Evolutionary conservation across 2,888 invertebrate species (phyloP).

Genomic region (Acanthacorydalis orientalis): DNA sequence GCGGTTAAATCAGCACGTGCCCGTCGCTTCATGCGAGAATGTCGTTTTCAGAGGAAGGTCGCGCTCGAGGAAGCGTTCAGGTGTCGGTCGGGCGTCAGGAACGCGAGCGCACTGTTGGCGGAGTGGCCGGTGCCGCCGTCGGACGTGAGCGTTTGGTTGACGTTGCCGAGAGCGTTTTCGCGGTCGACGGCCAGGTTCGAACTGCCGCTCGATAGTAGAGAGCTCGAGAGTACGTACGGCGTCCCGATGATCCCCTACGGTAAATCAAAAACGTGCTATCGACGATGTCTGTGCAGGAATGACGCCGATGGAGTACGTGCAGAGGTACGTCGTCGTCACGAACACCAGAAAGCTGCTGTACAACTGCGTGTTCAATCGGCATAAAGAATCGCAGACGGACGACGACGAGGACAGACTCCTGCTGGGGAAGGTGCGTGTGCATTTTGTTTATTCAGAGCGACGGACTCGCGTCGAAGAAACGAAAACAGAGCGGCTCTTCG

Average conservation of each 20-base stretch:
- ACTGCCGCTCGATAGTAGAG: conserved; percentile 48
- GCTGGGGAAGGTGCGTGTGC: conserved; percentile 27
- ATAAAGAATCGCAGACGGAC: conserved; percentile 19
- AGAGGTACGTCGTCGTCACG: conserved; percentile 45
- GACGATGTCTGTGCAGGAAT: conserved; percentile 33
- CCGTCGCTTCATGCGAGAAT: neutral
- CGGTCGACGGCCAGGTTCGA: conserved; percentile 58
- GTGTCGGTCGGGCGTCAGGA: conserved; percentile 25
- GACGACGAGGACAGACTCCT: conserved; percentile 21
- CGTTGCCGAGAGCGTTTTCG: conserved; percentile 57
- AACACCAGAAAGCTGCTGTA: conserved; percentile 38
- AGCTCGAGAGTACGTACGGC: conserved; percentile 27
- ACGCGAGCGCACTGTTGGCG: neutral
- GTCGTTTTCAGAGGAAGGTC: conserved; percentile 37
- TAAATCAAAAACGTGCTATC: too few relatives aligned
- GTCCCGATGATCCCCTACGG: too few relatives aligned
- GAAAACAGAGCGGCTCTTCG: too few relatives aligned
- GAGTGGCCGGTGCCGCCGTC: conserved; percentile 20
- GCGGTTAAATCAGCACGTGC: neutral
- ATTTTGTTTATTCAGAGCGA: too few relatives aligned
- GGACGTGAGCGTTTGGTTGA: conserved; percentile 41
- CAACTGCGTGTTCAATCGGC: conserved; percentile 34
- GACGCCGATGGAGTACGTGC: conserved; percentile 53
- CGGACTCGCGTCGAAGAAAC: too few relatives aligned
- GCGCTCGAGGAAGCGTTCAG: conserved; percentile 53